Conservation (phyloP, 2,888 invertebrate genomes). For the Drosophila vallismaia region DNA sequence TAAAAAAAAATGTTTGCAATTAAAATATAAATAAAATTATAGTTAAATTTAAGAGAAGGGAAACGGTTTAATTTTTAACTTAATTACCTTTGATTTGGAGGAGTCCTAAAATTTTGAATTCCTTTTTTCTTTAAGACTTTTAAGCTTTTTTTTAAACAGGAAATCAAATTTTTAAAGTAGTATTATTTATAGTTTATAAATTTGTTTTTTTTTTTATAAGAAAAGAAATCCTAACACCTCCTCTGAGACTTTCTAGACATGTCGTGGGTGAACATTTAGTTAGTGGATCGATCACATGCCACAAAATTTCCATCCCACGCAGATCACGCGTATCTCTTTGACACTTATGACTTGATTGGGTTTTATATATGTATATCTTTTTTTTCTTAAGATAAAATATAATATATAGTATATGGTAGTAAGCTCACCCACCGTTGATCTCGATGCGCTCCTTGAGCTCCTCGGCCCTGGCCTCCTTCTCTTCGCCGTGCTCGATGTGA, state of each 20-base stretch:
- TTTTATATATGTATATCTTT: background rate
- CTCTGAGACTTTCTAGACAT: slow-evolving; percentile 13
- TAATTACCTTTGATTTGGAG: too few species aligned
- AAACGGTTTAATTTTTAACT: too few species aligned
- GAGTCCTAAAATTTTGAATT: too few species aligned
- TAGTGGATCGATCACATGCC: slow-evolving; percentile 43
- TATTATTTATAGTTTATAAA: too few species aligned
- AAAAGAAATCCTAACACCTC: too few species aligned
- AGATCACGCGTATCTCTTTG: slow-evolving; percentile 53
- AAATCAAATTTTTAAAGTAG: too few species aligned
- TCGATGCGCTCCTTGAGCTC: slow-evolving; percentile 87
- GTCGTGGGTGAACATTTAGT: slow-evolving; percentile 52
- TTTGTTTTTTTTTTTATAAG: too few species aligned
- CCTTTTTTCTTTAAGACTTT: too few species aligned
- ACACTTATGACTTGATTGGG: slow-evolving; percentile 7
- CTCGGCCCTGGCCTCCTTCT: slow-evolving; percentile 86
- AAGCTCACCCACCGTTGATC: slow-evolving; percentile 87
- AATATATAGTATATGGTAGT: background rate
- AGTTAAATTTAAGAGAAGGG: background rate
- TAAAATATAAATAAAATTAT: slow-evolving; percentile 1
- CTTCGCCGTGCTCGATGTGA: slow-evolving; percentile 90
- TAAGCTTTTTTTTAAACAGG: too few species aligned
- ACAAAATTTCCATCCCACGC: background rate
- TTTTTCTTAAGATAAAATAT: background rate
- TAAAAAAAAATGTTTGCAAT: background rate